Evolutionary conservation across 2,888 invertebrate species (phyloP).

Genomic region (Patella caerulea): DNA sequence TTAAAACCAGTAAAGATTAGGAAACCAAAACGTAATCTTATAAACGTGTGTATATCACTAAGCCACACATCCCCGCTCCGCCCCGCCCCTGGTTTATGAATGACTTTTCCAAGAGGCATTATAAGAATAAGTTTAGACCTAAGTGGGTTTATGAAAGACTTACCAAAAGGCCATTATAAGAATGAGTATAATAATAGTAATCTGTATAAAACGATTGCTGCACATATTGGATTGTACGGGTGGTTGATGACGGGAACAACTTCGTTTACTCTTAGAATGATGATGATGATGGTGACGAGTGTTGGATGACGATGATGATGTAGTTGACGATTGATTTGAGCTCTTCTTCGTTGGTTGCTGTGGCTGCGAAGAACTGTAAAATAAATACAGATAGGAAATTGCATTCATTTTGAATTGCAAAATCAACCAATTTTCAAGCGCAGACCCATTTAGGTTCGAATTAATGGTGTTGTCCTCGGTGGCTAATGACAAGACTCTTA

Average conservation of each 20-base stretch:
- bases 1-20: too few relatives aligned
- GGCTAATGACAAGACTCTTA: neutral
- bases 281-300: constrained; percentile 17
- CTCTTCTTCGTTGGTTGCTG: constrained; percentile 35
- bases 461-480: neutral
- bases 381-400: too few relatives aligned
- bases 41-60: too few relatives aligned
- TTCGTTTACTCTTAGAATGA: constrained; percentile 26
- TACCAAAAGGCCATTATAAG: constrained; percentile 97
- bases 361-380: constrained; percentile 34
- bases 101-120: constrained; percentile 94
- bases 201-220: constrained; percentile 87
- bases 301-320: constrained; percentile 20
- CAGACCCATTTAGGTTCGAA: too few relatives aligned
- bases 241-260: constrained; percentile 34
- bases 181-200: constrained; percentile 89
- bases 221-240: constrained; percentile 49
- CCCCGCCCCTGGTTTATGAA: neutral
- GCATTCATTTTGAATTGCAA: too few relatives aligned
- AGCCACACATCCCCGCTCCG: too few relatives aligned
- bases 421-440: too few relatives aligned
- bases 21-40: too few relatives aligned
- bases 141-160: constrained; percentile 68
- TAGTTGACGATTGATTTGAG: constrained; percentile 5
- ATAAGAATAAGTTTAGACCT: constrained; percentile 83